Conservation (phyloP, 2,888 invertebrate species). For the Agrochola lychnidis region DNA sequence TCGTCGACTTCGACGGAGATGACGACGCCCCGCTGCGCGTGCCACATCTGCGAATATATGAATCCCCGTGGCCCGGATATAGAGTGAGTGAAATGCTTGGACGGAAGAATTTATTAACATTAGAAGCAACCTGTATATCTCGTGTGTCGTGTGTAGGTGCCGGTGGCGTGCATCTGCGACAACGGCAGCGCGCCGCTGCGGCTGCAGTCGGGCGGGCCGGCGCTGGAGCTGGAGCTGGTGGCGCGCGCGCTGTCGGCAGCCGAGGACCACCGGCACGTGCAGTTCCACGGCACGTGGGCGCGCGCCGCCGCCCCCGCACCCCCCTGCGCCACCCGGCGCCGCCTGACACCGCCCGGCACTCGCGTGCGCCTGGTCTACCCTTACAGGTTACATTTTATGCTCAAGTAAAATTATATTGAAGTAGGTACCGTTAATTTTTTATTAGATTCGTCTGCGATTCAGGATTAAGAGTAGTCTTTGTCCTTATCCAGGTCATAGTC, state of each 20-base stretch:
- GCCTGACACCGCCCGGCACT: conserved; percentile 77
- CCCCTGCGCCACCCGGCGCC: conserved; percentile 74
- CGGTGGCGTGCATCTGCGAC: conserved; percentile 95
- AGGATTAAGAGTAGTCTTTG: too few relatives aligned
- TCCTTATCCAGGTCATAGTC: too few relatives aligned
- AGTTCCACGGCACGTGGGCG: conserved; percentile 93
- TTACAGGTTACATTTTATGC: conserved; percentile 74
- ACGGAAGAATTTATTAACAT: too few relatives aligned
- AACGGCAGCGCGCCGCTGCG: conserved; percentile 88
- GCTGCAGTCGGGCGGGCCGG: conserved; percentile 78
- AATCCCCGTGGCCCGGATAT: conserved; percentile 93
- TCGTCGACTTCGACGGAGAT: conserved; percentile 71
- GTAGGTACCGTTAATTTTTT: too few relatives aligned
- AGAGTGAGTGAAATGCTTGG: conserved; percentile 77
- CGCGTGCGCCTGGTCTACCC: conserved; percentile 81
- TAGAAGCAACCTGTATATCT: not conserved
- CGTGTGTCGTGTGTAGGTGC: conserved; percentile 83
- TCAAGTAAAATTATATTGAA: conserved; percentile 1
- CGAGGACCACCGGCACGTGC: conserved; percentile 95
- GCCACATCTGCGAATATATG: conserved; percentile 91
- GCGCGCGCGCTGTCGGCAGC: conserved; percentile 93
- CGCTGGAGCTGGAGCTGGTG: conserved; percentile 94
- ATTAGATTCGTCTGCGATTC: too few relatives aligned
- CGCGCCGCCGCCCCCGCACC: conserved; percentile 64
- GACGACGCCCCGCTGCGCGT: conserved; percentile 85